phyloP scores from a whole-genome alignment of 2,797 vertebrate species.

The Darevskia nairensis region DNA sequence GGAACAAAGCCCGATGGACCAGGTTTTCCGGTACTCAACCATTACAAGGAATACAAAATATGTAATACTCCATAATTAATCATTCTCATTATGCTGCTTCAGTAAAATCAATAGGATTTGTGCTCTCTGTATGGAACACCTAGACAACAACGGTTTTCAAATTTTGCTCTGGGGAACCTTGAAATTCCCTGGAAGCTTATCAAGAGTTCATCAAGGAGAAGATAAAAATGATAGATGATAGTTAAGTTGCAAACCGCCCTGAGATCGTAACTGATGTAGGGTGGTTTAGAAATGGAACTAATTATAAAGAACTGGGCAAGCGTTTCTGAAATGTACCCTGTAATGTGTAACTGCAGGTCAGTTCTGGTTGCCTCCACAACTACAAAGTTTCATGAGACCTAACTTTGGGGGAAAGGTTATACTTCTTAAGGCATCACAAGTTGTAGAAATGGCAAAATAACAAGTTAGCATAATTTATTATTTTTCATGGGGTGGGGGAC shows the following conservation, averaged over 20 bases:
- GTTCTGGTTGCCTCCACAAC: neutral
- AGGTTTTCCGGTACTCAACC: slow-evolving; percentile 32
- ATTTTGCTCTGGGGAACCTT: neutral
- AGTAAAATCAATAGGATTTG: neutral
- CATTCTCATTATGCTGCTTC: neutral
- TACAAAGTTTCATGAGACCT: too few species aligned
- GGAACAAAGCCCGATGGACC: slow-evolving; percentile 45
- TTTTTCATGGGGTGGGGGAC: neutral
- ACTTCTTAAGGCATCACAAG: neutral
- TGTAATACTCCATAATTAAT: neutral
- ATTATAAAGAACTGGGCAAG: neutral
- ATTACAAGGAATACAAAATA: neutral
- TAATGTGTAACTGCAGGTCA: neutral
- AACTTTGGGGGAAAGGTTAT: too few species aligned
- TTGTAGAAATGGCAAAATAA: neutral
- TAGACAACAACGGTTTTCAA: neutral
- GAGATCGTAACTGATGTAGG: too few species aligned
- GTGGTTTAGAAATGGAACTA: too few species aligned
- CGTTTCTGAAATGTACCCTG: neutral
- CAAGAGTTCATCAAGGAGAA: neutral
- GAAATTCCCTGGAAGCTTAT: neutral
- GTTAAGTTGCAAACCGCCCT: too few species aligned
- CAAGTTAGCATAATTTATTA: neutral
- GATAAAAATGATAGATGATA: neutral
- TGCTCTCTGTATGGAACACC: slow-evolving; percentile 4